Base-by-base conservation (phyloP, 92 coral and sea anemone species). In the Actinernus sp. region DNA sequence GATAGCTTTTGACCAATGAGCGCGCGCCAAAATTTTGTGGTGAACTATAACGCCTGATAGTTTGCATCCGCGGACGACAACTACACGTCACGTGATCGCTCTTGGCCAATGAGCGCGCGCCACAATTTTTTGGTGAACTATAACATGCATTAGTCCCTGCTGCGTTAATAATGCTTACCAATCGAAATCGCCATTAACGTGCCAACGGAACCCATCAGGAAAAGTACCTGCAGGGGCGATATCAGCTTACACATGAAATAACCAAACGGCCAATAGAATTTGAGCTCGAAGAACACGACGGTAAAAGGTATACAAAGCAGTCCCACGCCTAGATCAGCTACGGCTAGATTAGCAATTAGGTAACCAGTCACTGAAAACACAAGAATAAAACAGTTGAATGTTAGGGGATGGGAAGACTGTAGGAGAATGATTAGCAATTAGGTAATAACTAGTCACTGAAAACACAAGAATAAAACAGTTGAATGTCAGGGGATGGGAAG, bases 121-220 rank as follows among this genome's bases (percentile, higher is more conserved):
- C n/a, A n/a, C n/a, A n/a, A n/a, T n/a, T n/a, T n/a, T n/a, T n/a
- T n/a, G n/a, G n/a, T n/a, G n/a, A n/a, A n/a, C n/a, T n/a, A n/a
- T n/a, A n/a, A n/a, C n/a, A n/a, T n/a, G n/a, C n/a, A n/a, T n/a
- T n/a, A n/a, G n/a, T n/a, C n/a, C n/a, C n/a, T n/a, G n/a, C n/a
- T n/a, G n/a, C n/a, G n/a, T n/a, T n/a, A n/a, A 22, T 9, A 24
- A 49, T 29, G 20, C 93, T 79, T 76, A 94, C 98, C 98, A 14
- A 94, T 55, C 33, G 97, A 91, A 39, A 94, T 94, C 3, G 97
- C 95, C 62, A 92, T 61, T 88, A 91, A 78, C 2, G 98, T 91
- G 32, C 89, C 98, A 26, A 94, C 98, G 11, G 98, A 94, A 17
- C 97, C 98, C 97, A 94, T 91, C 54, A 94, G 65, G 59, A 92